Conservation (phyloP, 2,888 invertebrate genomes). For the Drosophila nr. medialis region DNA sequence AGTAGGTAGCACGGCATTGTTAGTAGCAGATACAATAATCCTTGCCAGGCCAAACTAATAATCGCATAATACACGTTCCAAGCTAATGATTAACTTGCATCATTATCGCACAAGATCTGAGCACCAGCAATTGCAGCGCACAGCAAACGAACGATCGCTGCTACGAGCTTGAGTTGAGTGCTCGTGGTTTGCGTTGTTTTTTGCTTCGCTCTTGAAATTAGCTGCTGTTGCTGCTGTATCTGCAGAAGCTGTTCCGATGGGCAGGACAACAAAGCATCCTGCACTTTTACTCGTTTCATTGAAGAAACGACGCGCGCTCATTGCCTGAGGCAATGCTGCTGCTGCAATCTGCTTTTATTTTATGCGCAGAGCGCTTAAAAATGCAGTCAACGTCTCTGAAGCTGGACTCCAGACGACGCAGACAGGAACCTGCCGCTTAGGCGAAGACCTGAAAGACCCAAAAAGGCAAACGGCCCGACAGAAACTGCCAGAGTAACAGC, state of each 20-base stretch:
- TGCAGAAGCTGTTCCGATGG: slow-evolving; percentile 83
- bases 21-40: slow-evolving; percentile 46
- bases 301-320: slow-evolving; percentile 67
- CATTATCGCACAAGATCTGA: slow-evolving; percentile 80
- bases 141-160: slow-evolving; percentile 16
- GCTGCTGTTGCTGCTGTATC: slow-evolving; percentile 80
- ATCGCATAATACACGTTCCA: slow-evolving; percentile 80
- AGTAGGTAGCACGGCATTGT: slow-evolving; percentile 31
- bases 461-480: slow-evolving; percentile 79
- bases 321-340: slow-evolving; percentile 40
- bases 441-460: slow-evolving; percentile 78
- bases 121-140: slow-evolving; percentile 38
- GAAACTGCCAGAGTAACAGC: slow-evolving; percentile 38
- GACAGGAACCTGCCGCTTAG: slow-evolving; percentile 80
- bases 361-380: slow-evolving; percentile 79
- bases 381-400: slow-evolving; percentile 75
- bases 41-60: slow-evolving; percentile 69
- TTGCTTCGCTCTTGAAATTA: slow-evolving; percentile 68
- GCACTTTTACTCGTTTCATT: slow-evolving; percentile 80
- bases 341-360: slow-evolving; percentile 79
- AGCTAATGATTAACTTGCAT: slow-evolving; percentile 83
- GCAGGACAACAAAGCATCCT: slow-evolving; percentile 80
- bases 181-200: slow-evolving; percentile 30
- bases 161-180: slow-evolving; percentile 18
- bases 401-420: slow-evolving; percentile 62